A percentile compares a stretch with the other conserved stretches of the same genome.
Conservation (phyloP, 2,113 vertebrate genomes). For the Prinia subflava region DNA sequence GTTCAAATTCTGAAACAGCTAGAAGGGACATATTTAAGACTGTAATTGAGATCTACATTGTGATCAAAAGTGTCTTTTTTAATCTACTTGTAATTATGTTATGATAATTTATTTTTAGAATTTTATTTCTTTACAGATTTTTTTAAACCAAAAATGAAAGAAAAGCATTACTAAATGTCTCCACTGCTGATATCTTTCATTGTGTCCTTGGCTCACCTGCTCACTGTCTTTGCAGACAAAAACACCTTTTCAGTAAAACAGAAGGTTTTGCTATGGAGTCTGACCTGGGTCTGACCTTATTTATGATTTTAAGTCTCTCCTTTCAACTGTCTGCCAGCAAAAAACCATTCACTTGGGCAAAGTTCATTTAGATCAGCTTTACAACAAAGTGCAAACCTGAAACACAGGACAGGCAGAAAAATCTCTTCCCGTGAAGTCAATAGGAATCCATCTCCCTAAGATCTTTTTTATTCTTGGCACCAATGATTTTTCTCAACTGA, state of each 20-base stretch:
- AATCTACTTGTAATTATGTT: not conserved
- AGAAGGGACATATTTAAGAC: not conserved
- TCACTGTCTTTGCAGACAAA: not conserved
- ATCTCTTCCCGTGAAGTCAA: conserved; percentile 66
- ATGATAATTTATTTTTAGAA: not conserved
- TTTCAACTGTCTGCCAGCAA: conserved; percentile 52
- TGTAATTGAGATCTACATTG: not conserved
- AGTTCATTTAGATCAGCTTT: conserved; percentile 71
- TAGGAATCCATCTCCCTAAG: conserved; percentile 73
- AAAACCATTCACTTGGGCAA: conserved; percentile 50
- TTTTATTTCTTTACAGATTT: conserved; percentile 18
- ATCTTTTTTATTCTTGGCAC: conserved; percentile 49
- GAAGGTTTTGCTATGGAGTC: not conserved
- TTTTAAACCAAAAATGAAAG: conserved; percentile 23
- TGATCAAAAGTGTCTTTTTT: not conserved
- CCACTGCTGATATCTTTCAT: not conserved
- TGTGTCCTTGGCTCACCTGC: not conserved
- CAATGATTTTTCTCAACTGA: conserved; percentile 67
- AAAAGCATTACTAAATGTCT: conserved; percentile 37
- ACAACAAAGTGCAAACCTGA: conserved; percentile 62
- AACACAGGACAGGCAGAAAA: conserved; percentile 30
- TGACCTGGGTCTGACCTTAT: not conserved
- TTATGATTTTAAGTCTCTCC: conserved; percentile 34
- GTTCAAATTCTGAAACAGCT: not conserved
- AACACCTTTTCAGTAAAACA: not conserved